Evolutionary conservation across 2,888 invertebrate genomes (phyloP), one percentile per base, ranked within the genome.

Genomic region (Teinopalpus imperialis): DNA sequence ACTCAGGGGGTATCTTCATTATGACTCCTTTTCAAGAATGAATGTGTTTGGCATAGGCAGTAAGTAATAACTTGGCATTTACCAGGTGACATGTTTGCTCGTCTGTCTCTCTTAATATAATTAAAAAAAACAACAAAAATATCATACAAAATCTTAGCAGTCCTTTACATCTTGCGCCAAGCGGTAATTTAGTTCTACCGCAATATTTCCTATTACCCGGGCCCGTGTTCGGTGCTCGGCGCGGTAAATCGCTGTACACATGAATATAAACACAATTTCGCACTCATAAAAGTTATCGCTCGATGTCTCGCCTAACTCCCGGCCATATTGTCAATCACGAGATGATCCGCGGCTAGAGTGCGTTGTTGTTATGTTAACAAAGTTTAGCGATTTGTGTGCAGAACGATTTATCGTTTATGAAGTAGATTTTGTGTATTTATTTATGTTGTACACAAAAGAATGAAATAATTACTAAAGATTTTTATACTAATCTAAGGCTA

Each of bases 211-310:
- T 76, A 85, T 82, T 77, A 81, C 75, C 61, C 69, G 63, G 52
- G 46, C 51, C 53, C 51, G 49, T 51, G 43, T 41, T 48, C 57
- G 39, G 48, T 52, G 52, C 51, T 4, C 54, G 53, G 58, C 59
- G 54, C 71, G 73, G 74, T 76, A 81, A 83, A 82, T 82, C 82
- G 78, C 76, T 69, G 76, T 73, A 69, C 65, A 65, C 61, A 61
- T 64, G 63, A 66, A 66, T 77, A 80, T 87, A 87, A 88, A 88
- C 81, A 86, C 86, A 87, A 88, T 88, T 85, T 81, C 69, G 69
- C 68, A 72, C 81, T 83, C 87, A 86, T 88, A 88, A 87, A 87
- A 87, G 86, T 87, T 86, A 87, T 75, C 81, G 80, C 54, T 57
- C 64, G 69, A 58, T 60, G 65, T 61, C 61, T 59, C 54, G 57